Base-by-base conservation (phyloP, 2,113 vertebrate species). In the Misgurnus anguillicaudatus region DNA sequence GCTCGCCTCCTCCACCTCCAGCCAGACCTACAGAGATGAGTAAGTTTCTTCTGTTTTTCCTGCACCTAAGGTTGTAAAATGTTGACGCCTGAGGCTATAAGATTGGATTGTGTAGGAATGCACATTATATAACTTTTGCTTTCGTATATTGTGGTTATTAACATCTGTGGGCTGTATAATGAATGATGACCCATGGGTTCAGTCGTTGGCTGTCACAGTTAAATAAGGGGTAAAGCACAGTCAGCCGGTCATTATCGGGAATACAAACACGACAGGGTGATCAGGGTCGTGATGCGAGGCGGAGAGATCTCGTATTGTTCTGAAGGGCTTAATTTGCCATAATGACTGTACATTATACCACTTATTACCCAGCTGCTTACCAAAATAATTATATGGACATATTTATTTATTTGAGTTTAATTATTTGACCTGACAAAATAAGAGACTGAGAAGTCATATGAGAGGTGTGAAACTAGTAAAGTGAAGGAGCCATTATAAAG, bases 1-100 rank as follows among this genome's bases (percentile, higher is more conserved):
- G 96, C 83, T 95, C 94, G 47, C 94, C 95, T 57, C 94, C 92
- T 61, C 95, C 95, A 58, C 94, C 94, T 36, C 91, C 96, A 73
- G 94, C 90, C 70, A 90, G 94, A 90, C 92, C 96, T 77, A 85
- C 94, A 45, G 95, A 98, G 80, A 95, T 92, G 80, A 94, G 98
- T 99, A 91, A 94, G 97, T 87, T 73, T 6, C 21, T 7, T n/a
- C 7, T 57, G 17, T 4, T 51, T 19, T 58, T 36, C 17, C 6
- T 6, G 9, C 38, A 17, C 14, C 9, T 1, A 10, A 41, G 21
- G 42, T 69, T 69, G 21, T 14, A 0, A 42, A 60, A 72, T 60
- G 36, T 24, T 72, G 53, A 2, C 6, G 58, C 17, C 9, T 72
- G 39, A n/a, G n/a, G 31, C 68, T 31, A 13, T 39, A 71, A 57